Evolutionary conservation across 2,797 vertebrate genomes (phyloP).

Genomic region (Hydrocynus forskahlii): DNA sequence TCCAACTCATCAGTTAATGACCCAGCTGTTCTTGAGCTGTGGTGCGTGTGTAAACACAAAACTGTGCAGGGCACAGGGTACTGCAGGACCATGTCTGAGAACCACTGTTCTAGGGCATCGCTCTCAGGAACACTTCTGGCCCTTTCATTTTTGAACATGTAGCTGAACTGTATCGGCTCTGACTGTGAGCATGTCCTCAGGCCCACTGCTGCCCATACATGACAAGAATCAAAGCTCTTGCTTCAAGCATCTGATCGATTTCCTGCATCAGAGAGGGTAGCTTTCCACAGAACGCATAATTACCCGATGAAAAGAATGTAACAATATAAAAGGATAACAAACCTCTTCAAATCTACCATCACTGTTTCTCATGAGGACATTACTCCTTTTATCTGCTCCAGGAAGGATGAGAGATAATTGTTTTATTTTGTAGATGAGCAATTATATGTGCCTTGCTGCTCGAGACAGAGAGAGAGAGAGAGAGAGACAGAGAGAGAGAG

Average conservation of each 20-base stretch:
- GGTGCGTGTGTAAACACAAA: too few relatives aligned
- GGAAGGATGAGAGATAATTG: conserved; percentile 33
- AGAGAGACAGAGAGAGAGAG: too few relatives aligned
- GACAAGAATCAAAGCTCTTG: conserved; percentile 8
- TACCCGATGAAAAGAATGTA: conserved; percentile 66
- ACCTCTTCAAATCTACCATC: conserved; percentile 63
- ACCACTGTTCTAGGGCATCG: background rate
- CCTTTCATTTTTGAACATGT: too few relatives aligned
- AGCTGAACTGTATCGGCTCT: background rate
- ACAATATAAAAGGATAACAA: conserved; percentile 70
- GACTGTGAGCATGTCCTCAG: background rate
- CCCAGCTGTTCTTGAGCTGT: too few relatives aligned
- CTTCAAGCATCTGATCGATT: conserved; percentile 68
- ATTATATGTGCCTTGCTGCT: background rate
- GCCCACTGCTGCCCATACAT: background rate
- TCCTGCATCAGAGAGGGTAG: conserved; percentile 62
- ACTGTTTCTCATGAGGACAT: conserved; percentile 14
- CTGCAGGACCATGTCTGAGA: too few relatives aligned
- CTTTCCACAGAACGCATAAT: conserved; percentile 63
- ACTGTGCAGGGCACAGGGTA: too few relatives aligned
- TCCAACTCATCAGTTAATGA: too few relatives aligned
- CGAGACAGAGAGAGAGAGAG: background rate
- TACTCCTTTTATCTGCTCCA: conserved; percentile 36
- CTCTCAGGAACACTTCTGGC: background rate
- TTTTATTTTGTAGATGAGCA: conserved; percentile 17